A percentile compares a stretch with the other conserved stretches of the same genome.
Conservation (phyloP, 2,797 vertebrate genomes). For the Lophotriccus pileatus region DNA sequence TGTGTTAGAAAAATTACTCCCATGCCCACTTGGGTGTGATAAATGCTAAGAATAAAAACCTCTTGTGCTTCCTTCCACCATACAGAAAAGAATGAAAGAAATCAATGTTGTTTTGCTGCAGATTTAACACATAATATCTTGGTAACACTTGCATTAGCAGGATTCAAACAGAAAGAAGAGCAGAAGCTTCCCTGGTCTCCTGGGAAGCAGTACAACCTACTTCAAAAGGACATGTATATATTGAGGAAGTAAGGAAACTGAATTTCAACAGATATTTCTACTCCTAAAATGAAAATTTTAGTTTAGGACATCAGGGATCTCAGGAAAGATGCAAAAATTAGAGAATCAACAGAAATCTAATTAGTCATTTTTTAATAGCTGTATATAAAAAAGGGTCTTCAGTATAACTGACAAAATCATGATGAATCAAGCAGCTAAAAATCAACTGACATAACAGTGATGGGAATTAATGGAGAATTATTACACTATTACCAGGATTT, state of each 20-base stretch:
- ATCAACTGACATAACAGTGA: background rate
- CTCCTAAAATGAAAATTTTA: background rate
- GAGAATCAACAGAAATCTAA: background rate
- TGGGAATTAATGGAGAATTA: background rate
- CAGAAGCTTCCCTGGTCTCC: background rate
- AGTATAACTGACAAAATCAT: background rate
- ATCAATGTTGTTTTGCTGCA: background rate
- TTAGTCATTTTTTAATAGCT: background rate
- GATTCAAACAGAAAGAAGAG: background rate
- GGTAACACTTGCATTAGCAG: background rate
- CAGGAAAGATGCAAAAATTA: background rate
- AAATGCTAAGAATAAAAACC: background rate
- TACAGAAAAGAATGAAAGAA: background rate
- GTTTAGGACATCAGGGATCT: background rate
- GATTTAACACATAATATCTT: constrained; percentile 3
- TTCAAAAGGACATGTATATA: background rate
- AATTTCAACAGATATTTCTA: background rate
- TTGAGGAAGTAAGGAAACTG: background rate
- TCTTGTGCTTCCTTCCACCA: background rate
- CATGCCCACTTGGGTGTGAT: background rate
- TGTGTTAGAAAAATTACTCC: background rate
- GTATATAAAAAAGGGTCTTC: background rate
- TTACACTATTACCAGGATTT: background rate
- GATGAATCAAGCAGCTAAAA: background rate
- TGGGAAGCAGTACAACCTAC: background rate